phyloP scores from a whole-genome alignment of 2,113 vertebrate species.

The Solea solea region DNA sequence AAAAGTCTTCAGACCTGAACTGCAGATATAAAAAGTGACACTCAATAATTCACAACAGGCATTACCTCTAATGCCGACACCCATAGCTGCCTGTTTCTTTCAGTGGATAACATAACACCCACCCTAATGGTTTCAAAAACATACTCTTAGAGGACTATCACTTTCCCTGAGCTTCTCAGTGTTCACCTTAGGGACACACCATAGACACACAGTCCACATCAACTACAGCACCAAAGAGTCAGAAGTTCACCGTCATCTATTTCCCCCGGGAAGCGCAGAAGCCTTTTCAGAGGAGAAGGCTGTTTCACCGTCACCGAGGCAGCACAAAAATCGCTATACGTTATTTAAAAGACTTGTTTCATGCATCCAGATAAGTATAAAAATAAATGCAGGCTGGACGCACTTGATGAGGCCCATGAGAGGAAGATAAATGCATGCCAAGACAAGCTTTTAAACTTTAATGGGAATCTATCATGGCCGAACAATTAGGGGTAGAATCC shows the following conservation, averaged over 20 bases:
- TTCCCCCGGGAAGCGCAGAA: conserved; percentile 33
- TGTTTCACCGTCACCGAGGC: conserved; percentile 31
- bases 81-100: conserved; percentile 47
- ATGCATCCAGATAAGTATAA: conserved; percentile 44
- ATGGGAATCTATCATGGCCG: background rate
- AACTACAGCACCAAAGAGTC: conserved; percentile 13
- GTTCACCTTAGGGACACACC: conserved; percentile 30
- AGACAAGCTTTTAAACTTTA: background rate
- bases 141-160: conserved; percentile 31
- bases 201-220: background rate
- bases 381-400: conserved; percentile 28
- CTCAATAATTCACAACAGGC: conserved; percentile 66
- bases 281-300: conserved; percentile 36
- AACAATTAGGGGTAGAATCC: background rate
- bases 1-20: conserved; percentile 3
- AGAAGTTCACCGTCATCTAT: conserved; percentile 25
- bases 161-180: conserved; percentile 14
- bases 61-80: conserved; percentile 11
- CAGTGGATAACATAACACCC: conserved; percentile 53
- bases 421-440: background rate
- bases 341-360: conserved; percentile 54
- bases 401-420: conserved; percentile 2
- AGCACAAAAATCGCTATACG: conserved; percentile 37
- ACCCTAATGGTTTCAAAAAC: conserved; percentile 49
- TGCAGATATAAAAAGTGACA: conserved; percentile 44